These are phyloP conservation scores for Theretra japonica DNA, from an alignment of 2,888 invertebrate species.

Conservation along the genomic window DNA sequence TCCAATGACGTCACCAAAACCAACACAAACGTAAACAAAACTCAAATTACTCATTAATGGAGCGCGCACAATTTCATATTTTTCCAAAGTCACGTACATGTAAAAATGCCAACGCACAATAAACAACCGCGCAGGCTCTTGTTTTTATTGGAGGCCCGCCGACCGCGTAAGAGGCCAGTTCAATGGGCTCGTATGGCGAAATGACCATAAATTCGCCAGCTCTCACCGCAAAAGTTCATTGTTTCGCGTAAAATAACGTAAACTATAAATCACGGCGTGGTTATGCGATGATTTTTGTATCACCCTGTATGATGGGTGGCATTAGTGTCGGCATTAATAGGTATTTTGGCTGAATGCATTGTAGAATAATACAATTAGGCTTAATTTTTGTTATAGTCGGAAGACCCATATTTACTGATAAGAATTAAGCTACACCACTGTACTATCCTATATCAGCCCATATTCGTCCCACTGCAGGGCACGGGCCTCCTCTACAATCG, in stretches of 20 bases:
- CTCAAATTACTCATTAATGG: slow-evolving; percentile 22
- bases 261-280: slow-evolving; percentile 42
- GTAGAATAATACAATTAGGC: no score
- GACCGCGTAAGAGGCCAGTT: slow-evolving; percentile 21
- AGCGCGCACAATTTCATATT: slow-evolving; percentile 8
- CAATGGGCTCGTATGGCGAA: slow-evolving; percentile 30
- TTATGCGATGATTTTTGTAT: slow-evolving; percentile 34
- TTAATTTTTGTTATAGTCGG: no score
- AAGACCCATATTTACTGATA: no score
- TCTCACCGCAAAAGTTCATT: slow-evolving; percentile 54
- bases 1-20: no score
- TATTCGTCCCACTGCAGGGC: no score
- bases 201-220: slow-evolving; percentile 33
- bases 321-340: neutral
- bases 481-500: no score
- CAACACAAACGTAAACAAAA: neutral
- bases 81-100: slow-evolving; percentile 26
- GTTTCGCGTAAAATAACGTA: slow-evolving; percentile 45
- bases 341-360: neutral
- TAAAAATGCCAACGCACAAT: neutral
- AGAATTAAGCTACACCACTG: no score
- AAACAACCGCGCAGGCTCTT: slow-evolving; percentile 16
- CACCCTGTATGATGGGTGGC: slow-evolving; percentile 1
- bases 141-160: slow-evolving; percentile 7
- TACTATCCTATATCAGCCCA: no score